Evolutionary conservation across 2,888 invertebrate species (phyloP).

Genomic region (Toxonevra muliebris): DNA sequence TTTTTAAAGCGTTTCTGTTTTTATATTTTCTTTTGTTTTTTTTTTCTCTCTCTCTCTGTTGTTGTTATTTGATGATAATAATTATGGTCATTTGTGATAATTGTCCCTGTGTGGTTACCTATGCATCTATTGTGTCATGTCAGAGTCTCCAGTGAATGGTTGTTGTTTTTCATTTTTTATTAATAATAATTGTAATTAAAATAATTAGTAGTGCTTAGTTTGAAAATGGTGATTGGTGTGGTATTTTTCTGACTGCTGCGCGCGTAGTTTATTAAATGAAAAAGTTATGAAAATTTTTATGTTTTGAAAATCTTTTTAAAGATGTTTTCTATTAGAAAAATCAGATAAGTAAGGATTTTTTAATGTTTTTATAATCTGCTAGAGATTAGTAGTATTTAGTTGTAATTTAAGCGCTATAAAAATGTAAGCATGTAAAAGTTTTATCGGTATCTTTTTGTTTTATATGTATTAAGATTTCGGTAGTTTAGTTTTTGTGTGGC

Average conservation of each 20-base stretch:
- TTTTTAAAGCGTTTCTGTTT: constrained; percentile 16
- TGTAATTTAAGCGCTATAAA: too few relatives aligned
- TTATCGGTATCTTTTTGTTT: too few relatives aligned
- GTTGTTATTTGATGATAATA: constrained; percentile 53
- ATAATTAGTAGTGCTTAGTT: constrained; percentile 48
- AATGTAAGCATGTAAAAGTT: too few relatives aligned
- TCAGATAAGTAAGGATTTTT: too few relatives aligned
- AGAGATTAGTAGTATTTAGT: too few relatives aligned
- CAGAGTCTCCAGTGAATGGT: constrained; percentile 30
- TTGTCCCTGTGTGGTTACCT: constrained; percentile 40
- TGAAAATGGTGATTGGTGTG: constrained; percentile 32
- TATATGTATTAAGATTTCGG: too few relatives aligned
- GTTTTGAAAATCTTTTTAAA: too few relatives aligned
- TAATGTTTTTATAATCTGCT: too few relatives aligned
- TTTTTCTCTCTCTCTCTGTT: constrained; percentile 23
- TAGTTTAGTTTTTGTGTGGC: too few relatives aligned
- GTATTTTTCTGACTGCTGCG: constrained; percentile 35
- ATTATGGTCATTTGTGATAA: constrained; percentile 59
- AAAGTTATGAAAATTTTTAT: constrained; percentile 36
- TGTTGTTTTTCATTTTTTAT: constrained; percentile 19
- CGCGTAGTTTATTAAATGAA: constrained; percentile 54
- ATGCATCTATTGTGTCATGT: constrained; percentile 50
- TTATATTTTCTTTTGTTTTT: constrained; percentile 45
- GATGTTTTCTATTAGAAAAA: too few relatives aligned
- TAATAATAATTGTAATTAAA: constrained; percentile 56